These are phyloP conservation scores for Cantharis rufa DNA, from an alignment of 2,888 invertebrate species.

Conservation along the genomic window DNA sequence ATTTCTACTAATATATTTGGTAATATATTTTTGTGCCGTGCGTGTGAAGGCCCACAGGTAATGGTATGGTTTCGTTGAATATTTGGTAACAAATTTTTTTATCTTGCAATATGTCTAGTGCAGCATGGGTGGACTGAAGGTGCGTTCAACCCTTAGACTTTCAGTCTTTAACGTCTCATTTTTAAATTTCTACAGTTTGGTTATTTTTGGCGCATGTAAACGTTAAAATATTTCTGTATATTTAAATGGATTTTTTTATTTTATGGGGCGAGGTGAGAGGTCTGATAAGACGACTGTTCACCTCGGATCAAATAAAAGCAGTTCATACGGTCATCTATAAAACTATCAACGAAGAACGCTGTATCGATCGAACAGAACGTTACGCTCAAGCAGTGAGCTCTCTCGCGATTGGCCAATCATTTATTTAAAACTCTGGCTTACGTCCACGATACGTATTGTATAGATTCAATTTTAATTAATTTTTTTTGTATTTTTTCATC, in stretches of 20 bases:
- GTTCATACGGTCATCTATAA: background rate
- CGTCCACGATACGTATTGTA: background rate
- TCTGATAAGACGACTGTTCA: background rate
- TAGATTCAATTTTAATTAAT: background rate
- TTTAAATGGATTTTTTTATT: background rate
- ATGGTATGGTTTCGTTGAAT: slow-evolving; percentile 46
- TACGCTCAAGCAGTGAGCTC: background rate
- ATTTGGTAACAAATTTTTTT: slow-evolving; percentile 38
- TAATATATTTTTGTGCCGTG: slow-evolving; percentile 56
- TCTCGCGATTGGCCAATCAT: background rate
- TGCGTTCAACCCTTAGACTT: slow-evolving; percentile 46
- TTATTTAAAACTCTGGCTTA: background rate
- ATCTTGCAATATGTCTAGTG: slow-evolving; percentile 53
- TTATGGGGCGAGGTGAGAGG: background rate
- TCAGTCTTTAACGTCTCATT: slow-evolving; percentile 32
- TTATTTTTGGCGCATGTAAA: slow-evolving; percentile 20
- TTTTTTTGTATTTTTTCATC: background rate
- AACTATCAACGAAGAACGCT: background rate
- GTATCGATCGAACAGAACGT: background rate
- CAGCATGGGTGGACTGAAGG: slow-evolving; percentile 51
- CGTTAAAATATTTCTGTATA: background rate
- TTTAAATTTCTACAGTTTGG: slow-evolving; percentile 23
- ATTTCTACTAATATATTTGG: slow-evolving; percentile 51
- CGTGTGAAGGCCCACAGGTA: slow-evolving; percentile 54
- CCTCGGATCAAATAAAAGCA: background rate